Percentiles rank a stretch among this genome's conserved stretches.
These are phyloP conservation scores for Neotoma lepida DNA, from an alignment of 2,113 vertebrate genomes.

Conservation along the genomic window DNA sequence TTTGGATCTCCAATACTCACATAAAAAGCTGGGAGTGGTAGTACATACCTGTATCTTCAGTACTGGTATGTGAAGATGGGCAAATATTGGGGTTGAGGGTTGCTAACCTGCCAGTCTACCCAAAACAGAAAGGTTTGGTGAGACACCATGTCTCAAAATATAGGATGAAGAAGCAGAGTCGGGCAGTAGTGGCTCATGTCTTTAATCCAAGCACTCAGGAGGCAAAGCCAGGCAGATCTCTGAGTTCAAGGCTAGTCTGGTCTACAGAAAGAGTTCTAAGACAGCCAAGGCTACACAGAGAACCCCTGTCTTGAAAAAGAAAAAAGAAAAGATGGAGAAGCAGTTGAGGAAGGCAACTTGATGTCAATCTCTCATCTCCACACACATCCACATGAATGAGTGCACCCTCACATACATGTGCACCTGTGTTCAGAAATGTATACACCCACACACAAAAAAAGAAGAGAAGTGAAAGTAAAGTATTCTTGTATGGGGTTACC, in stretches of 20 bases:
- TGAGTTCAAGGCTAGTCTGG: background rate
- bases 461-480: background rate
- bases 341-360: background rate
- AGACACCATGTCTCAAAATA: background rate
- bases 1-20: background rate
- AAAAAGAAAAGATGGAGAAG: background rate
- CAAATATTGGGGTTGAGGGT: accelerated
- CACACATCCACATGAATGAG: background rate
- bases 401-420: background rate
- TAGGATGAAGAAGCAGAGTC: background rate
- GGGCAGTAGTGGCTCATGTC: too few species aligned
- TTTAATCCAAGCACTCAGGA: background rate
- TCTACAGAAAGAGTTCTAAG: background rate
- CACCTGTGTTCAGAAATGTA: background rate
- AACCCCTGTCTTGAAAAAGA: background rate
- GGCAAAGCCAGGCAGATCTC: background rate
- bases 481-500: background rate
- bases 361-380: too few species aligned
- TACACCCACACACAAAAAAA: background rate
- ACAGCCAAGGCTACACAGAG: background rate
- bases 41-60: background rate
- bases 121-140: background rate
- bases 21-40: background rate
- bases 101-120: too few species aligned
- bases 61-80: background rate